Percentiles rank a stretch among this genome's conserved stretches.
These are phyloP conservation scores for Pegoplata infirma DNA, from an alignment of 2,888 invertebrate species.

Conservation along the genomic window DNA sequence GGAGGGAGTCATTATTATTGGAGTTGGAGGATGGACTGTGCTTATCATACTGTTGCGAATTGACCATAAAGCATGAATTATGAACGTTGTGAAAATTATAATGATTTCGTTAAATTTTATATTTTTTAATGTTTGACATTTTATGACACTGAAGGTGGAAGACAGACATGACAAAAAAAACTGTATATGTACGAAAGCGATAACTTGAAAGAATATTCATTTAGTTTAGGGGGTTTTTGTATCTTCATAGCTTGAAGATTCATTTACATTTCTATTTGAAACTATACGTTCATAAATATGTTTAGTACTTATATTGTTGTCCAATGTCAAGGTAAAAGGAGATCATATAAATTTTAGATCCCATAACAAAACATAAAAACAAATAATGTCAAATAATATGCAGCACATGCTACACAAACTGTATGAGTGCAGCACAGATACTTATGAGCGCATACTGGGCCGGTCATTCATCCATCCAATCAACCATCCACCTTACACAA, in stretches of 20 bases:
- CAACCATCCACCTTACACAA: conserved; percentile 25
- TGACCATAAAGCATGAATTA: conserved; percentile 68
- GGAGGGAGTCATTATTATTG: background rate
- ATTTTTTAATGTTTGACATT: conserved; percentile 62
- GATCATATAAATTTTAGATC: conserved; percentile 29
- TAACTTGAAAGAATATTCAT: background rate
- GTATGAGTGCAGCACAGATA: conserved; percentile 33
- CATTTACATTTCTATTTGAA: conserved; percentile 54
- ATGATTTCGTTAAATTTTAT: conserved; percentile 66
- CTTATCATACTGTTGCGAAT: conserved; percentile 25
- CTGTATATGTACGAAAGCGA: background rate
- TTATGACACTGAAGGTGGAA: conserved; percentile 59
- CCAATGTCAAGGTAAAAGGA: conserved; percentile 18
- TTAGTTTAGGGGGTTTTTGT: conserved; percentile 8
- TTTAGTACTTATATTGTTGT: conserved; percentile 10
- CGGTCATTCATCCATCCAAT: conserved; percentile 45
- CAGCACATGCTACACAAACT: conserved; percentile 58
- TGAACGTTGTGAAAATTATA: conserved; percentile 71
- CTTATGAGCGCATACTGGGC: conserved; percentile 48
- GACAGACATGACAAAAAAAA: background rate
- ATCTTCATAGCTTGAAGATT: conserved; percentile 21
- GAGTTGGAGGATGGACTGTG: no score
- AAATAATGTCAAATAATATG: conserved; percentile 58
- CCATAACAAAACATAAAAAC: background rate
- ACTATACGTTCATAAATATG: background rate